Percentiles rank a stretch among this genome's conserved stretches.
Conservation (phyloP, 1,140 invertebrate genomes). For the Vanessa tameamea region DNA sequence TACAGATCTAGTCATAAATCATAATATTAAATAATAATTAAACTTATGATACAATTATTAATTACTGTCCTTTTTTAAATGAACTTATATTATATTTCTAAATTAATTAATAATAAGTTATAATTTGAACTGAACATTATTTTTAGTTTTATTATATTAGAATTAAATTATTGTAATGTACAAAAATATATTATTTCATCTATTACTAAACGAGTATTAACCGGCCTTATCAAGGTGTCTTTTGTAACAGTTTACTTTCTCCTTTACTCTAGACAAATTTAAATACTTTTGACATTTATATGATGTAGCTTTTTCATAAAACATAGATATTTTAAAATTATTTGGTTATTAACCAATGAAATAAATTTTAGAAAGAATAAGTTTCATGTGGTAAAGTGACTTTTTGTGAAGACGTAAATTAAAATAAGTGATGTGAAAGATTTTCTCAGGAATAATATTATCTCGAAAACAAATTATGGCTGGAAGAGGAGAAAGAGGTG, state of each 20-base stretch:
- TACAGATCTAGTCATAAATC: too few relatives aligned
- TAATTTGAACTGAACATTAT: too few relatives aligned
- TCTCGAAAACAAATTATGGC: constrained; percentile 58
- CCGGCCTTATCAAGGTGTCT: background rate
- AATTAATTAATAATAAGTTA: too few relatives aligned
- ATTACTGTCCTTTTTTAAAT: too few relatives aligned
- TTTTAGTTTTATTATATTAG: too few relatives aligned
- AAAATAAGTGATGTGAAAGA: constrained; percentile 32
- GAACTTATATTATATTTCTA: too few relatives aligned
- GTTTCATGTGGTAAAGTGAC: constrained; percentile 24
- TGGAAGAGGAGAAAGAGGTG: constrained; percentile 67
- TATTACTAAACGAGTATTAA: background rate
- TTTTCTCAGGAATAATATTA: constrained; percentile 23
- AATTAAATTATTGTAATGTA: too few relatives aligned
- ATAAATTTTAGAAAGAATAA: background rate
- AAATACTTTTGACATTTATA: background rate
- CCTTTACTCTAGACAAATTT: background rate
- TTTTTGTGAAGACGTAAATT: constrained; percentile 31
- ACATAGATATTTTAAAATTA: background rate
- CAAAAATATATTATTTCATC: background rate
- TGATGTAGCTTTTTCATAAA: background rate
- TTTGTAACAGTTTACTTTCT: background rate
- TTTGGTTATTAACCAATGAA: background rate
- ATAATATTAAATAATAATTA: too few relatives aligned
- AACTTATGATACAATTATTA: too few relatives aligned